phyloP scores from a whole-genome alignment of 2,797 vertebrate species.

The Sparidentex hasta region DNA sequence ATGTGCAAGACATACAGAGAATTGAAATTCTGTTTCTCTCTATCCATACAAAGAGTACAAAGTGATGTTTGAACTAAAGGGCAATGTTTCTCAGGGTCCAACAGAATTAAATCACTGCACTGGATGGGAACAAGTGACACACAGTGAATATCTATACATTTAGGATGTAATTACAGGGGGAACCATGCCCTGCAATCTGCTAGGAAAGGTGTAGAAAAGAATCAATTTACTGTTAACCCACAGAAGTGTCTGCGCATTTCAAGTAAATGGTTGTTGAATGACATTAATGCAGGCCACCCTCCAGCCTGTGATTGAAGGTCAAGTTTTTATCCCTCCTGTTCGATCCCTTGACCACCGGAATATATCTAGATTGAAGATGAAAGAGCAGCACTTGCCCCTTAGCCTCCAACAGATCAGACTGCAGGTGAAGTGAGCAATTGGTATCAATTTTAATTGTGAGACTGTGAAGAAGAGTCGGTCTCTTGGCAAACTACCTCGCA shows the following conservation, averaged over 20 bases:
- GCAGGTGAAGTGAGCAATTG: neutral
- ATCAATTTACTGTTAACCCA: slow-evolving; percentile 1
- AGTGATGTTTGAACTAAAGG: neutral
- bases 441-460: neutral
- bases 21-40: too few species aligned
- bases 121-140: neutral
- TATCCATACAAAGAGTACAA: too few species aligned
- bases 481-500: neutral
- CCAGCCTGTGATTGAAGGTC: slow-evolving; percentile 3
- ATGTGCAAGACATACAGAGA: too few species aligned
- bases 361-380: neutral
- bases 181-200: neutral
- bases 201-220: neutral
- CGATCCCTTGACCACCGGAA: neutral
- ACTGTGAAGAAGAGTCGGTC: neutral
- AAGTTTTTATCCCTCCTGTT: neutral
- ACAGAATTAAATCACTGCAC: neutral
- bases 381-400: slow-evolving; percentile 4
- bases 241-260: too few species aligned
- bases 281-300: slow-evolving; percentile 4
- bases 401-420: neutral
- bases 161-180: slow-evolving; percentile 7
- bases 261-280: neutral
- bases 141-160: neutral
- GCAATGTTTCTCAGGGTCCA: neutral